These are phyloP conservation scores for Diarsia brunnea DNA, from an alignment of 2,888 invertebrate genomes.

Conservation along the genomic window DNA sequence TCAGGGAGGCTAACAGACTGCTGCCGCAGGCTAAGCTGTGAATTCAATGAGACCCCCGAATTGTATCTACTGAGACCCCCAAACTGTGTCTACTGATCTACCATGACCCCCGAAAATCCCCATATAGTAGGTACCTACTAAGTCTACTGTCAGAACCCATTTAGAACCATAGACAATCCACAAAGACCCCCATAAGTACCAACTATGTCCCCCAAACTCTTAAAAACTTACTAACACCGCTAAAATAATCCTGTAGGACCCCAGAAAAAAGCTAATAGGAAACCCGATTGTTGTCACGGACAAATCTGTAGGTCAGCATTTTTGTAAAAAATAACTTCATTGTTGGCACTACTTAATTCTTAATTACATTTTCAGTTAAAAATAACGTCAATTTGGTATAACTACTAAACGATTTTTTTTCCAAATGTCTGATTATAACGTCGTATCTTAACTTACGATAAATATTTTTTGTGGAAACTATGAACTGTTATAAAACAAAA, in stretches of 20 bases:
- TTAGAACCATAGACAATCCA: background rate
- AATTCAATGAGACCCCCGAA: background rate
- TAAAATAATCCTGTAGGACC: background rate
- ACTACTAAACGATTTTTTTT: too few species aligned
- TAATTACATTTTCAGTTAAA: too few species aligned
- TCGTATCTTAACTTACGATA: background rate
- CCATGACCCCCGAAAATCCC: too few species aligned
- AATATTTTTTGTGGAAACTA: background rate
- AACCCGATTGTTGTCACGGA: too few species aligned
- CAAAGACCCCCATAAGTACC: background rate
- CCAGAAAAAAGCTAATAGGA: too few species aligned
- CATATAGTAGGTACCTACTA: too few species aligned
- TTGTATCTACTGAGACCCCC: background rate
- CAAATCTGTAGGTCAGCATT: too few species aligned
- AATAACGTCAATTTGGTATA: too few species aligned
- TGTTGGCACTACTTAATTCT: too few species aligned
- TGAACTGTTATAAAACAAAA: too few species aligned
- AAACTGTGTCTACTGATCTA: background rate
- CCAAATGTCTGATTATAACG: background rate
- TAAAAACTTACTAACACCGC: too few species aligned
- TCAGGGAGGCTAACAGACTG: conserved; percentile 90
- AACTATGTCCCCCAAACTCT: background rate
- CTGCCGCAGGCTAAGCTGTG: conserved; percentile 51
- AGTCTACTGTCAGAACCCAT: background rate
- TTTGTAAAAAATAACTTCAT: too few species aligned